Percentiles rank a stretch among this genome's conserved stretches.
phyloP scores from a whole-genome alignment of 2,888 invertebrate genomes.

The Mesochorus sp. region DNA sequence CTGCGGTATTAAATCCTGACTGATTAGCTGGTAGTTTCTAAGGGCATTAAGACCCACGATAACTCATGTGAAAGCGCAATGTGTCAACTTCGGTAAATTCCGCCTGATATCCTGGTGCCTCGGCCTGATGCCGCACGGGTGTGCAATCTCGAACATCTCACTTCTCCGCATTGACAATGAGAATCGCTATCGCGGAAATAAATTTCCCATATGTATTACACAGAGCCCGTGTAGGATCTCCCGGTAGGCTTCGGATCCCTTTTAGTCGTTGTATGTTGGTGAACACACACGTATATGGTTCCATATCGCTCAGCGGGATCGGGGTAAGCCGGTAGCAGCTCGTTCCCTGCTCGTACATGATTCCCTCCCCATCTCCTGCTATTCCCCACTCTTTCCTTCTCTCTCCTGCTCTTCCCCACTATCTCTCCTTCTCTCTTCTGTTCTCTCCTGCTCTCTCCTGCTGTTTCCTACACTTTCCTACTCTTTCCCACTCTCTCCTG shows the following conservation, averaged over 20 bases:
- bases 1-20: not conserved
- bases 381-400: not conserved
- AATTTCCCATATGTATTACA: conserved; percentile 41
- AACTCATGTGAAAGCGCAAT: not conserved
- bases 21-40: not conserved
- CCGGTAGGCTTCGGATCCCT: not conserved
- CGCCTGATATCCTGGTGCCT: not conserved
- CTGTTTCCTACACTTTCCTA: not conserved
- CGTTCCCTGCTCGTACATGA: conserved; percentile 40
- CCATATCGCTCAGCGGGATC: conserved; percentile 76
- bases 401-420: not conserved
- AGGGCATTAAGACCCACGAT: not conserved
- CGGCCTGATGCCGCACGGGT: no score
- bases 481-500: not conserved
- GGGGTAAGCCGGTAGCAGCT: conserved; percentile 77
- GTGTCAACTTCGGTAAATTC: conserved; percentile 20
- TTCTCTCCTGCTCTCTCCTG: no score
- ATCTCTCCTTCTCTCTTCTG: not conserved
- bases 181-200: conserved; percentile 20
- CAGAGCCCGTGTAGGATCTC: not conserved
- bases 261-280: conserved; percentile 20
- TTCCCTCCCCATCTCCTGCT: no score
- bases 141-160: conserved; percentile 27
- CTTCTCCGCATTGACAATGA: conserved; percentile 10
- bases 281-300: conserved; percentile 19